Base-by-base conservation (phyloP, 2,113 vertebrate genomes). In the Macaca mulatta region DNA sequence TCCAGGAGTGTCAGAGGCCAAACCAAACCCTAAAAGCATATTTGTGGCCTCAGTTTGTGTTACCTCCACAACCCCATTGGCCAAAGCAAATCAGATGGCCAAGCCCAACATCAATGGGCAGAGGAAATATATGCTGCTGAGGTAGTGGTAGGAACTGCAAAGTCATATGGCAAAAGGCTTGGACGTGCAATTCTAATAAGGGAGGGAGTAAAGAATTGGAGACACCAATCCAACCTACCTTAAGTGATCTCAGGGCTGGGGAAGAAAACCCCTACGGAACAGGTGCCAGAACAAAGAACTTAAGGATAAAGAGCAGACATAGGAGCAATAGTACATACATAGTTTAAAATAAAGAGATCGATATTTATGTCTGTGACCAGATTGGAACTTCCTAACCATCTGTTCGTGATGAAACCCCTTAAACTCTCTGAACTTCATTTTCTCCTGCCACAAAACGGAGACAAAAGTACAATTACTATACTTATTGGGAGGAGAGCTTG, bases 371-470 rank as follows among this genome's bases (percentile, higher is more conserved):
- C 43, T 13, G 23, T 25, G 72, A 90, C 8, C 27, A 87, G 38
- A 6, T 5, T 27, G 61, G 70, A 75, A 23, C 40, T 87, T 81
- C 59, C 79, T 64, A 64, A 89, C 40, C 48, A 32, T 0, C 1
- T 16, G 48, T 32, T 83, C 55, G n/a, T 57, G 85, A 43, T n/a
- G 57, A 84, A 79, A 52, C 27, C 16, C 80, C 50, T 74, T 35
- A 55, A 89, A n/a, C 18, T 23, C 30, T 48, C 43, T 40, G 72
- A 87, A 87, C 35, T 78, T 96, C 25, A 10, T 85, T 79, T 91
- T 82, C 61, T 85, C 72, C 22, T 40, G 40, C 30, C 25, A 57
- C 1, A 11, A 69, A 94, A 38, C 3, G 1, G 86, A 93, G 43
- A 82, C 67, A 32, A 85, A 81, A 59, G 9, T 38, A 9, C 35